phyloP scores from a whole-genome alignment of 2,888 invertebrate genomes.

The Hylaea fasciaria region DNA sequence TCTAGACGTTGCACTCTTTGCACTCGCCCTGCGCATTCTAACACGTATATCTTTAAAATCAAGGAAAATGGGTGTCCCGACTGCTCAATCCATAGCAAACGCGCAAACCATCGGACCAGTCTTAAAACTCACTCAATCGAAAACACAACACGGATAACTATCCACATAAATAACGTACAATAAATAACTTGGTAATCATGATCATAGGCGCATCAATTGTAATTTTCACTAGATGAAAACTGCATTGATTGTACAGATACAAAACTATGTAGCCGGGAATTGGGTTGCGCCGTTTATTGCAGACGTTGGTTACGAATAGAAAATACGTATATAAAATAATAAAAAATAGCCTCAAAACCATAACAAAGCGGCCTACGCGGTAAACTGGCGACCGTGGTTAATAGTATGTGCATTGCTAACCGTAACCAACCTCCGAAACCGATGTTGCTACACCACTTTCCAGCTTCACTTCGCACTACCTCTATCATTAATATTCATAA shows the following conservation, averaged over 20 bases:
- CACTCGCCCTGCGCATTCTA: background rate
- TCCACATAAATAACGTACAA: conserved; percentile 37
- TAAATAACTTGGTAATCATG: conserved; percentile 42
- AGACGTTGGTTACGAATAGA: too few relatives aligned
- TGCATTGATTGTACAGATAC: conserved; percentile 61
- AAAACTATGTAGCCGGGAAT: conserved; percentile 27
- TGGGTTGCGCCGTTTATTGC: too few relatives aligned
- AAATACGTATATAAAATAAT: too few relatives aligned
- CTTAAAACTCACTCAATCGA: conserved; percentile 46
- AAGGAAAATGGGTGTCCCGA: background rate
- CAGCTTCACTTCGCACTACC: conserved; percentile 21
- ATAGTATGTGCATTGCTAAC: too few relatives aligned
- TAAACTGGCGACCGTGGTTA: too few relatives aligned
- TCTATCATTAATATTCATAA: conserved; percentile 21
- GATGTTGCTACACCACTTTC: too few relatives aligned
- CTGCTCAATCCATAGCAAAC: conserved; percentile 18
- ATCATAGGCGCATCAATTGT: conserved; percentile 56
- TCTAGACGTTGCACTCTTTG: background rate
- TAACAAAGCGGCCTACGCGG: too few relatives aligned
- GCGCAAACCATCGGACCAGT: conserved; percentile 55
- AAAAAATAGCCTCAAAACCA: too few relatives aligned
- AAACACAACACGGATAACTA: conserved; percentile 46
- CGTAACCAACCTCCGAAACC: too few relatives aligned
- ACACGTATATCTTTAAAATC: background rate
- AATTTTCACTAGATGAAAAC: conserved; percentile 75